Percentiles rank a stretch among this genome's conserved stretches.
phyloP scores from a whole-genome alignment of 2,113 vertebrate species.

The Desmodus rotundus region DNA sequence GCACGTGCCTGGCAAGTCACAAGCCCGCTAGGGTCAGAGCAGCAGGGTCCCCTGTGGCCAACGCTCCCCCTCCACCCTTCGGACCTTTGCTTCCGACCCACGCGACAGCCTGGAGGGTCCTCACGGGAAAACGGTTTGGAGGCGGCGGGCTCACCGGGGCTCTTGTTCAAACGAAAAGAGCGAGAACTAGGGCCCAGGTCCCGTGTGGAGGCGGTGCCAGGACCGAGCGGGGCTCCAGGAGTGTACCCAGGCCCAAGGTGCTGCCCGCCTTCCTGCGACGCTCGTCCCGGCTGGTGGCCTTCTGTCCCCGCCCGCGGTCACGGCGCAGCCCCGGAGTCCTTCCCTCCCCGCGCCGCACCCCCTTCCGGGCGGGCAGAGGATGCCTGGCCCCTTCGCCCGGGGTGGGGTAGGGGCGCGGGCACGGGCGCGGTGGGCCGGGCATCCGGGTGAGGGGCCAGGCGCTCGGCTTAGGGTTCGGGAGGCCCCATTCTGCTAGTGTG shows the following conservation, averaged over 20 bases:
- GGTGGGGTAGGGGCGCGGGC: neutral
- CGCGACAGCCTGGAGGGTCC: neutral
- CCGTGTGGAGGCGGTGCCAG: neutral
- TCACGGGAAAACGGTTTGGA: slow-evolving; percentile 37
- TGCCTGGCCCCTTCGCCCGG: neutral
- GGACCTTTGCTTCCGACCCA: neutral
- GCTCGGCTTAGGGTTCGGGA: neutral
- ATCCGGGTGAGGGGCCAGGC: neutral
- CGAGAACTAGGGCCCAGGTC: neutral
- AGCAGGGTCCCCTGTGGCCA: neutral
- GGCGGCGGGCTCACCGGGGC: neutral
- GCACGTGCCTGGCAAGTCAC: neutral
- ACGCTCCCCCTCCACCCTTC: neutral
- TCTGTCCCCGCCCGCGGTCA: neutral
- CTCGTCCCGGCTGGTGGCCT: neutral
- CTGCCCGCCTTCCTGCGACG: neutral
- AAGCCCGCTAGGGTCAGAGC: neutral
- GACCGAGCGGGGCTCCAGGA: neutral
- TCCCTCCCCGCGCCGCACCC: no score
- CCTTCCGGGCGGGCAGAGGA: neutral
- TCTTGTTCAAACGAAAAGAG: slow-evolving; percentile 61
- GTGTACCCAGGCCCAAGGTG: neutral
- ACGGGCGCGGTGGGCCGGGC: neutral
- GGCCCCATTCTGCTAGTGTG: neutral
- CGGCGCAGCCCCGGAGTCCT: neutral